These are phyloP conservation scores for Latheticus oryzae DNA, from an alignment of 2,888 invertebrate species.

Conservation along the genomic window DNA sequence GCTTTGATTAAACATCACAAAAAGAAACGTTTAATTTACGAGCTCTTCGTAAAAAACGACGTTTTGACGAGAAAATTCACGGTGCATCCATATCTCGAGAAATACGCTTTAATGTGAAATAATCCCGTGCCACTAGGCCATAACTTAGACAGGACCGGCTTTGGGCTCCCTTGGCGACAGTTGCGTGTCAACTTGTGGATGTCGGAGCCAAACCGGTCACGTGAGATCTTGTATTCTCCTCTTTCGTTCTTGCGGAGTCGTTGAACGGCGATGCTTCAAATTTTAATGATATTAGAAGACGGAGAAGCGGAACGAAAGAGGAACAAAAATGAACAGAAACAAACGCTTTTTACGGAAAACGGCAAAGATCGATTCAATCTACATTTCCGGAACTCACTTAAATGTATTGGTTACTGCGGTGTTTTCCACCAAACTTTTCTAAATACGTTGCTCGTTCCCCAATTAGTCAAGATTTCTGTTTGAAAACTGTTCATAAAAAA, in stretches of 20 bases:
- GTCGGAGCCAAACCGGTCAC: slow-evolving; percentile 46
- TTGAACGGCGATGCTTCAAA: slow-evolving; percentile 49
- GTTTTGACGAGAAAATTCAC: too few relatives aligned
- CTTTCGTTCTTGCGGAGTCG: slow-evolving; percentile 43
- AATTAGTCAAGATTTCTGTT: too few relatives aligned
- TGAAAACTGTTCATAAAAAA: too few relatives aligned
- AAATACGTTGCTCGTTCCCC: too few relatives aligned
- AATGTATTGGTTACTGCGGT: too few relatives aligned
- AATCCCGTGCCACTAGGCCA: slow-evolving; percentile 51
- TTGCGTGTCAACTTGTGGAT: slow-evolving; percentile 54
- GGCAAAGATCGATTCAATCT: too few relatives aligned
- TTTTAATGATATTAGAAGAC: slow-evolving; percentile 50
- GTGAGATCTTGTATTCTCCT: slow-evolving; percentile 46
- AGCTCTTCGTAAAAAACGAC: slow-evolving; percentile 25
- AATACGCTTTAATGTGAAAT: slow-evolving; percentile 40
- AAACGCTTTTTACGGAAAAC: too few relatives aligned
- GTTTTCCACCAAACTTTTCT: too few relatives aligned
- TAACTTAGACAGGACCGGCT: slow-evolving; percentile 50
- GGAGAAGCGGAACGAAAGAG: too few relatives aligned
- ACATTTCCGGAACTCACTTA: too few relatives aligned
- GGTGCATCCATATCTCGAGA: slow-evolving; percentile 14
- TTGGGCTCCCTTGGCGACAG: slow-evolving; percentile 53
- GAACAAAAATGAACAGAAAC: too few relatives aligned
- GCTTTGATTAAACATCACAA: slow-evolving; percentile 58
- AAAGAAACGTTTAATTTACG: slow-evolving; percentile 53